Evolutionary conservation across 2,113 vertebrate species (phyloP).

Genomic region (Macaca fascicularis): T2T-MFA8v1.1 NC_088388.1:128626501-128627000

Average conservation of each 20-base stretch:
- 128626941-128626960: not conserved
- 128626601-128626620: not conserved
- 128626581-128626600: not conserved
- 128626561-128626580: not conserved
- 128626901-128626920: no score
- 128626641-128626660: not conserved
- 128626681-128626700: not conserved
- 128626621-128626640: not conserved
- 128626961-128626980: not conserved
- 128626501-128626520: not conserved
- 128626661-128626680: not conserved
- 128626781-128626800: not conserved
- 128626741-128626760: not conserved
- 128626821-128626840: not conserved
- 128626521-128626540: accelerated
- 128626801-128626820: not conserved
- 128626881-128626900: not conserved
- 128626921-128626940: not conserved
- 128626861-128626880: accelerated
- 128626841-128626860: not conserved
- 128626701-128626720: not conserved
- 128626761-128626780: not conserved
- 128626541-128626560: not conserved
- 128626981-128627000: not conserved
- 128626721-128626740: not conserved